A percentile compares a stretch with the other conserved stretches of the same genome.
Conservation (phyloP, 2,888 invertebrate genomes). For the Tromatobia lineatoria region DNA sequence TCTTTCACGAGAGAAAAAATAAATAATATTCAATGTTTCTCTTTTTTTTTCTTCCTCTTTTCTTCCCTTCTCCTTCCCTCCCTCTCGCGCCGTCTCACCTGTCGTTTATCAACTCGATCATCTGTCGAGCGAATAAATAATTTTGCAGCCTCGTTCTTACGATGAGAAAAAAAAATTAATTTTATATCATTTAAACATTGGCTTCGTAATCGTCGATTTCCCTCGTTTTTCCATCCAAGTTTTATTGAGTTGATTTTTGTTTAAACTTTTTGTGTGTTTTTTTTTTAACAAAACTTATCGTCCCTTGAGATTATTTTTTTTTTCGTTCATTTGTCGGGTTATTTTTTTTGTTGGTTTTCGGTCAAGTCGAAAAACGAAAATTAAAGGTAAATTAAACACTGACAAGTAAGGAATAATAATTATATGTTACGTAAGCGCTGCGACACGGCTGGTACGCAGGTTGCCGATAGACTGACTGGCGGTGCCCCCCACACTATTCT, state of each 20-base stretch:
- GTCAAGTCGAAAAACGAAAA: conserved; percentile 55
- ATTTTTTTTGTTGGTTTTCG: conserved; percentile 39
- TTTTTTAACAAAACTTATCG: background rate
- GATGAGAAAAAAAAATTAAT: conserved; percentile 21
- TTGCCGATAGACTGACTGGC: conserved; percentile 85
- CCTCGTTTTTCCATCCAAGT: conserved; percentile 18
- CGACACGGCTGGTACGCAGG: conserved; percentile 84
- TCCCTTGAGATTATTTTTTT: conserved; percentile 9
- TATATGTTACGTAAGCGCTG: conserved; percentile 82
- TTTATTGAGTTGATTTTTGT: background rate
- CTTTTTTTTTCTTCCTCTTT: background rate
- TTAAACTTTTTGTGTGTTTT: background rate
- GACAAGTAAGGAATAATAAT: conserved; percentile 81
- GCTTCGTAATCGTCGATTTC: background rate
- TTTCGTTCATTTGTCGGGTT: background rate
- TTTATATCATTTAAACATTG: conserved; percentile 23
- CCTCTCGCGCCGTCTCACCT: conserved; percentile 59
- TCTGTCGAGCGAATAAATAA: conserved; percentile 49
- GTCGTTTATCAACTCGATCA: conserved; percentile 43
- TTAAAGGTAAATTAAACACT: conserved; percentile 76
- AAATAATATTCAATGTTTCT: background rate
- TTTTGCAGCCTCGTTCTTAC: conserved; percentile 15
- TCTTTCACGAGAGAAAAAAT: too few species aligned
- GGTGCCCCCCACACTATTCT: conserved; percentile 64
- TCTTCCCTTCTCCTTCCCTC: conserved; percentile 14